These are phyloP conservation scores for Camptogramma bilineatum DNA, from an alignment of 2,888 invertebrate genomes.

Conservation along the genomic window DNA sequence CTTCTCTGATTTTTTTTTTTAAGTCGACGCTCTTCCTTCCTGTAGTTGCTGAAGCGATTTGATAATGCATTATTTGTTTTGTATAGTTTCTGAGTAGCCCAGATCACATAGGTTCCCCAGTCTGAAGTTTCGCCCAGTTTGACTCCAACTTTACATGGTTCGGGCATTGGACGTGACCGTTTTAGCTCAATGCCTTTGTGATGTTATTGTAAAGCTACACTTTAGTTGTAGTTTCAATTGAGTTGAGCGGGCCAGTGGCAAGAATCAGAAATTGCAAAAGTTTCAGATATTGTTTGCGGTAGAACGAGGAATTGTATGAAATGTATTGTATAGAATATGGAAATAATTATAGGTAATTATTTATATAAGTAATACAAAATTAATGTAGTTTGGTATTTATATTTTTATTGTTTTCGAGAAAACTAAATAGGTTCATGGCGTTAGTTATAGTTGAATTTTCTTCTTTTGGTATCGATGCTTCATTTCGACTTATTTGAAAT, in stretches of 20 bases:
- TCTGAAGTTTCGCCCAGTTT: conserved; percentile 33
- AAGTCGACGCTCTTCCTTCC: too few species aligned
- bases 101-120: conserved; percentile 19
- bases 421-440: too few species aligned
- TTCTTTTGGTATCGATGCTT: too few species aligned
- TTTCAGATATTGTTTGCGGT: conserved; percentile 1
- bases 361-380: too few species aligned
- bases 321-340: neutral
- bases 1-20: too few species aligned
- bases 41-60: too few species aligned
- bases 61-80: too few species aligned
- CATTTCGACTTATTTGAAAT: too few species aligned
- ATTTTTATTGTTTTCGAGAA: too few species aligned
- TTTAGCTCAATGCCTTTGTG: conserved; percentile 20
- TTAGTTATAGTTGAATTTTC: too few species aligned
- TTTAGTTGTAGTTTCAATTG: conserved; percentile 15
- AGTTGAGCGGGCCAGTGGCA: conserved; percentile 4
- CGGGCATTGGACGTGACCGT: conserved; percentile 35
- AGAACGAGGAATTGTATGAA: neutral
- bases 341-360: too few species aligned
- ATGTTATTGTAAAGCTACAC: conserved; percentile 11
- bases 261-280: conserved; percentile 7
- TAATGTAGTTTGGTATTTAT: too few species aligned
- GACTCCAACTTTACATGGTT: conserved; percentile 37
- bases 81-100: conserved; percentile 1